Conservation (phyloP, 2,797 vertebrate species). For the Galaxias olidus region DNA sequence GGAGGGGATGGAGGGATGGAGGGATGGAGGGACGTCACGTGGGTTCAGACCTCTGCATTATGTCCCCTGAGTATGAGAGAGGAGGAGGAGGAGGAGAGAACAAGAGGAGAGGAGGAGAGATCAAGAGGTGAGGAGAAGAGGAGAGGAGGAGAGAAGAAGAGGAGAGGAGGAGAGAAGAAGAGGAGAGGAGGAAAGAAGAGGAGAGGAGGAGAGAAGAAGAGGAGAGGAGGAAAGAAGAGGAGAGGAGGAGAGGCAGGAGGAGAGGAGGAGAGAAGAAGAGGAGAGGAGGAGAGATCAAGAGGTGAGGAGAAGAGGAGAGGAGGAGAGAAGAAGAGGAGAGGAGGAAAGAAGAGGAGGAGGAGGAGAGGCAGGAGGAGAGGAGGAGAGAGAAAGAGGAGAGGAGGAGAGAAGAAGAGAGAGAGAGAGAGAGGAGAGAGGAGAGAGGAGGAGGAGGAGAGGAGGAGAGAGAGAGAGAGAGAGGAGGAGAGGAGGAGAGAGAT, state of each 20-base stretch:
- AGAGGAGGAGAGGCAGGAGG: no score
- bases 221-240: not conserved
- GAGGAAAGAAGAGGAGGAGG: no score
- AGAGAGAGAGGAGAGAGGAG: slow-evolving; percentile 15
- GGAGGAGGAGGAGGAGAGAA: not conserved
- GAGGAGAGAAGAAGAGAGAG: slow-evolving; percentile 1
- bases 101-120: not conserved
- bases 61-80: slow-evolving; percentile 20
- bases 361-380: not conserved
- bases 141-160: no score
- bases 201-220: slow-evolving; percentile 1
- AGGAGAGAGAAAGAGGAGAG: no score
- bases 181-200: no score
- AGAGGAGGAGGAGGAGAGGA: no score
- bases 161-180: no score
- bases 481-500: no score
- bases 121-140: no score
- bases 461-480: not conserved
- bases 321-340: no score
- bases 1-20: slow-evolving; percentile 16
- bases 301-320: no score
- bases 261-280: not conserved
- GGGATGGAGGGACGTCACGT: slow-evolving; percentile 32
- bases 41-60: slow-evolving; percentile 30
- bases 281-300: not conserved